These are phyloP conservation scores for Itoplectis maculator DNA, from an alignment of 2,888 invertebrate species.

Conservation along the genomic window DNA sequence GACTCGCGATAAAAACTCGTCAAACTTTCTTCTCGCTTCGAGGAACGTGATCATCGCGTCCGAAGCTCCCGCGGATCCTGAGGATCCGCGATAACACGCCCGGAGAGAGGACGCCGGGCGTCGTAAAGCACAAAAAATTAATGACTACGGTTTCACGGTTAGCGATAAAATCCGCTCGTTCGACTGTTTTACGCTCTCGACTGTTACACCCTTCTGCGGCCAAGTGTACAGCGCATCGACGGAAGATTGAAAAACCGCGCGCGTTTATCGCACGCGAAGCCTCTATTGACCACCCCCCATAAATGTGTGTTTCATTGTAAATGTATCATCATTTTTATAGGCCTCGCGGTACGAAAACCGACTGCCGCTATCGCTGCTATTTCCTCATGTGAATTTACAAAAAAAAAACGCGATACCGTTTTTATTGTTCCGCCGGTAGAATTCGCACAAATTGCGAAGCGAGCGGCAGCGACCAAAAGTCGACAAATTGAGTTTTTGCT, in stretches of 20 bases:
- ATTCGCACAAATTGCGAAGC: not conserved
- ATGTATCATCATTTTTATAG: not conserved
- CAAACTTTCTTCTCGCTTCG: conserved; percentile 30
- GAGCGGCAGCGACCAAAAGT: not conserved
- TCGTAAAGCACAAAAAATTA: conserved; percentile 32
- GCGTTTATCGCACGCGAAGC: not conserved
- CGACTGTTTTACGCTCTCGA: conserved; percentile 16
- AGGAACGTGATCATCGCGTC: conserved; percentile 16
- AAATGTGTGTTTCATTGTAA: not conserved
- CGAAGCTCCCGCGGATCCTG: conserved; percentile 10
- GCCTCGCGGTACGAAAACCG: not conserved
- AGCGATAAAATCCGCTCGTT: conserved; percentile 1
- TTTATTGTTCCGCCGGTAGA: not conserved
- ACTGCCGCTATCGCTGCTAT: not conserved
- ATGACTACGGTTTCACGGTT: conserved; percentile 21
- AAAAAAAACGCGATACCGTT: not conserved
- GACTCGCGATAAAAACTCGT: conserved; percentile 37
- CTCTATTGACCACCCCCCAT: not conserved
- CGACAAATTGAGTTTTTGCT: not conserved
- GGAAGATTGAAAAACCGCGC: not conserved
- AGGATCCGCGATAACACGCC: not conserved
- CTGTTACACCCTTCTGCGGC: not conserved
- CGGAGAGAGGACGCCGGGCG: not conserved
- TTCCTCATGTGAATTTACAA: too few relatives aligned
- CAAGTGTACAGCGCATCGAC: too few relatives aligned